These are phyloP conservation scores for Amyelois transitella DNA, from an alignment of 1,140 invertebrate genomes.

Conservation along the genomic window DNA sequence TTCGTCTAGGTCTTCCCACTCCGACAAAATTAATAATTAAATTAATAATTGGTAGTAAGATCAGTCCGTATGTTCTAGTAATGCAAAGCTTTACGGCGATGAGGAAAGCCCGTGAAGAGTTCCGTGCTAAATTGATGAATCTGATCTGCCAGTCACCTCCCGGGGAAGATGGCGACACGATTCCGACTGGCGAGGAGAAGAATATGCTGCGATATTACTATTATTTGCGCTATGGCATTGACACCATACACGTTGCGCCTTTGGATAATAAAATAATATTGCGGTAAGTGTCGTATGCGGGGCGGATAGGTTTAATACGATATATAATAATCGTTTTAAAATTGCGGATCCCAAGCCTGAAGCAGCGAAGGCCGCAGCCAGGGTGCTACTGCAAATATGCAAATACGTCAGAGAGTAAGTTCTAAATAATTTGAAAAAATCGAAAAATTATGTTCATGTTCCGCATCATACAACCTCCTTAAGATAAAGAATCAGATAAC, in stretches of 20 bases:
- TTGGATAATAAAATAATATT: constrained; percentile 79
- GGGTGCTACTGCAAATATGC: no score
- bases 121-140: constrained; percentile 85
- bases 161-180: constrained; percentile 47
- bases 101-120: constrained; percentile 86
- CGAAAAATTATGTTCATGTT: no score
- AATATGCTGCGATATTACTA: constrained; percentile 90
- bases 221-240: constrained; percentile 91
- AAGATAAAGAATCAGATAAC: no score
- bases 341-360: not conserved
- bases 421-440: no score
- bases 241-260: constrained; percentile 88
- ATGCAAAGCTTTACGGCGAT: constrained; percentile 79
- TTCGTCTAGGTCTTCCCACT: not conserved
- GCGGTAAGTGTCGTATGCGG: constrained; percentile 47
- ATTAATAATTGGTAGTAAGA: not conserved
- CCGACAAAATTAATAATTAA: not conserved
- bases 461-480: no score
- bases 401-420: no score
- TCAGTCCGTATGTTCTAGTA: constrained; percentile 35
- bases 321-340: not conserved
- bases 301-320: no score
- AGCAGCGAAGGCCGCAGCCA: no score
- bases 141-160: constrained; percentile 77
- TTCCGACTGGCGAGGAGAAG: constrained; percentile 78